phyloP scores from a whole-genome alignment of 2,797 vertebrate species.

The Sternarchorhynchus goeldii region DNA sequence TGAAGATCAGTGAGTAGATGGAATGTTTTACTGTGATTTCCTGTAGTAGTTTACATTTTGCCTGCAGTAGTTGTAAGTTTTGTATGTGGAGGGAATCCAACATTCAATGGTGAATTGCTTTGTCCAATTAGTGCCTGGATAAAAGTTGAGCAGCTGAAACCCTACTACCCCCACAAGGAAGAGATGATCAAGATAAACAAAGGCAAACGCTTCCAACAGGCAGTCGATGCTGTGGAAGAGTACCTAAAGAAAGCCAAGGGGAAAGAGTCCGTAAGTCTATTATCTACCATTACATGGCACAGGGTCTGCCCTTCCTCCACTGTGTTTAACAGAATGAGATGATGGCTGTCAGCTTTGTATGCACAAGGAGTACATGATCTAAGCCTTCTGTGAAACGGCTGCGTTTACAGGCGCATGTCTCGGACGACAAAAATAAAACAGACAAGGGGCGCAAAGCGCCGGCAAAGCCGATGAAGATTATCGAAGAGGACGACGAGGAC shows the following conservation, averaged over 20 bases:
- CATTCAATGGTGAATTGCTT: constrained; percentile 6
- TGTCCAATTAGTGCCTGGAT: constrained; percentile 89
- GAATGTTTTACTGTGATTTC: neutral
- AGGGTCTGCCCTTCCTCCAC: neutral
- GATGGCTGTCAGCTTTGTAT: no score
- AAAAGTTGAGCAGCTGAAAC: constrained; percentile 98
- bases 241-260: constrained; percentile 95
- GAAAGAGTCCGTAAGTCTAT: constrained; percentile 86
- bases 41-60: neutral
- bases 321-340: neutral
- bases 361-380: neutral
- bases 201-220: constrained; percentile 98
- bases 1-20: constrained; percentile 94
- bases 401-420: constrained; percentile 53
- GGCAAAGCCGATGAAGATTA: constrained; percentile 80
- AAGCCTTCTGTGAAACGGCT: neutral
- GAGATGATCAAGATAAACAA: constrained; percentile 99
- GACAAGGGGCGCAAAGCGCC: constrained; percentile 76
- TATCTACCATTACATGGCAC: neutral
- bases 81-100: no score
- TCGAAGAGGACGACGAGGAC: constrained; percentile 84
- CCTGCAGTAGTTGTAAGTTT: no score
- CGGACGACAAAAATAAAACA: constrained; percentile 85
- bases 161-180: constrained; percentile 95
- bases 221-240: constrained; percentile 96